A percentile compares a stretch with the other conserved stretches of the same genome.
phyloP scores from a whole-genome alignment of 1,140 invertebrate species.

The Apis cerana region DNA sequence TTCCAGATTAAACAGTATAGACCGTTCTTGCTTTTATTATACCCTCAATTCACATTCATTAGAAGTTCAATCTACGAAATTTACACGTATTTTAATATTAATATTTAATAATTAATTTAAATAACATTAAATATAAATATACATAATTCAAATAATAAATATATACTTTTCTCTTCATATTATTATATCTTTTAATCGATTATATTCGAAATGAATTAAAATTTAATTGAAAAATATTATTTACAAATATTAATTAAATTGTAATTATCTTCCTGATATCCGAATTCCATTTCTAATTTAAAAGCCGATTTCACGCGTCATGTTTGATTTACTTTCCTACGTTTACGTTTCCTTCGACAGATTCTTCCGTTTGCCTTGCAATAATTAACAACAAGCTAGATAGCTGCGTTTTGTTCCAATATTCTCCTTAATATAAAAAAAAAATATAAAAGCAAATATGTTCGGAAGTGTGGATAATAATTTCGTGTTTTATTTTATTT shows the following conservation, averaged over 20 bases:
- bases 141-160: too few relatives aligned
- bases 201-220: too few relatives aligned
- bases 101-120: too few relatives aligned
- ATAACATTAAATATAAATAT: too few relatives aligned
- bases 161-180: too few relatives aligned
- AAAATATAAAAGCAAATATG: slow-evolving; percentile 28
- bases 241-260: not conserved
- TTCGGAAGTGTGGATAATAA: slow-evolving; percentile 6
- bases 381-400: not conserved
- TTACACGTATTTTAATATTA: too few relatives aligned
- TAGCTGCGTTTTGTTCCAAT: slow-evolving; percentile 38
- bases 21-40: not conserved
- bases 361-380: slow-evolving; percentile 16
- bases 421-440: slow-evolving; percentile 23
- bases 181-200: too few relatives aligned
- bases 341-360: not conserved
- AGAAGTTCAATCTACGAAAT: not conserved
- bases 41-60: not conserved
- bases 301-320: not conserved
- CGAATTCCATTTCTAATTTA: not conserved
- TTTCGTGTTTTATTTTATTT: not conserved
- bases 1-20: slow-evolving; percentile 9
- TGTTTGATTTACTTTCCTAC: slow-evolving; percentile 30
- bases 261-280: too few relatives aligned
- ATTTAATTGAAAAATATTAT: not conserved